These are phyloP conservation scores for Sinodicranocentrus sp. DNA, from an alignment of 2,888 invertebrate species.

Conservation along the genomic window DNA sequence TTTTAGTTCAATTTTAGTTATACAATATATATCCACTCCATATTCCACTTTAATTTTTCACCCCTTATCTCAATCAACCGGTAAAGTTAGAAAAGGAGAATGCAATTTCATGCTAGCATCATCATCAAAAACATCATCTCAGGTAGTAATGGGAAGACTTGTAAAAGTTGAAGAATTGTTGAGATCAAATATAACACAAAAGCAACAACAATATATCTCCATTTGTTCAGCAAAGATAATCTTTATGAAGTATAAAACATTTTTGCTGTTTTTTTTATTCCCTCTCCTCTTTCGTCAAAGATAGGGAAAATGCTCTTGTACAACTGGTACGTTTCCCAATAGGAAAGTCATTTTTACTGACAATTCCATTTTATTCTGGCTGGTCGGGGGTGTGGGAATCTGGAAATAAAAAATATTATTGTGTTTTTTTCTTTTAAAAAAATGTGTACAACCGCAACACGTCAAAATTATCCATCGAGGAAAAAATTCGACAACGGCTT, in stretches of 20 bases:
- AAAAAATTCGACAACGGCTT: background rate
- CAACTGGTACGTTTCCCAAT: too few species aligned
- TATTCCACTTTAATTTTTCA: background rate
- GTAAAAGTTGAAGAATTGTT: too few species aligned
- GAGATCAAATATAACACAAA: too few species aligned
- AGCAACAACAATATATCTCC: slow-evolving; percentile 12
- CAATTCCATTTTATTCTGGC: too few species aligned
- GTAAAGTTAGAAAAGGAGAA: slow-evolving; percentile 1
- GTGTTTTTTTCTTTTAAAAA: slow-evolving; percentile 1
- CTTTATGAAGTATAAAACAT: slow-evolving; percentile 43
- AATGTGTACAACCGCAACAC: background rate
- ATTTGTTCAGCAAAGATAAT: slow-evolving; percentile 22
- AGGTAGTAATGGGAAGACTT: slow-evolving; percentile 1
- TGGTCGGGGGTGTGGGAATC: slow-evolving; percentile 26
- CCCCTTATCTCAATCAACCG: slow-evolving; percentile 4
- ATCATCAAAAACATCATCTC: slow-evolving; percentile 21
- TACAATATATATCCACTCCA: background rate
- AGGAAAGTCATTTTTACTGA: too few species aligned
- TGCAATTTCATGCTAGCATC: background rate
- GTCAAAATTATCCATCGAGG: slow-evolving; percentile 13
- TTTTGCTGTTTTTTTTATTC: slow-evolving; percentile 31
- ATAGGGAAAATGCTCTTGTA: too few species aligned
- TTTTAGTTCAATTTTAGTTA: slow-evolving; percentile 57
- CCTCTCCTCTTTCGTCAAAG: background rate
- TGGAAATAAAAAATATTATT: background rate